phyloP scores from a whole-genome alignment of 1,140 invertebrate genomes.

The Drosophila pseudoobscura region DNA sequence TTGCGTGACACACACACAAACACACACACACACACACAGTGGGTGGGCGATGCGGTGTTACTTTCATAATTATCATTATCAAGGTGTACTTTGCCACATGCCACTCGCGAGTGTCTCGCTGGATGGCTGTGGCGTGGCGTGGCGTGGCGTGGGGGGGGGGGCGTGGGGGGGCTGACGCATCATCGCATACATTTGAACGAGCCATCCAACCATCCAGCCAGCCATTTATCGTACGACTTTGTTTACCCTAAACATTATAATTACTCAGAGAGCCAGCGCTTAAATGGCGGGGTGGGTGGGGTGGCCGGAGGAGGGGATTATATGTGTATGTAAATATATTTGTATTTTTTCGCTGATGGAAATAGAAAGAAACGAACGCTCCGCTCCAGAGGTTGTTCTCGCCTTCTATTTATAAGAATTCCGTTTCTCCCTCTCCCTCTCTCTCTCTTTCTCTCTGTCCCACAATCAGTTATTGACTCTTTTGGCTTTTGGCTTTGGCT shows the following conservation, averaged over 20 bases:
- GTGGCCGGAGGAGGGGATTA: neutral
- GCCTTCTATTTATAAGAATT: conserved; percentile 58
- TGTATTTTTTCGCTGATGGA: neutral
- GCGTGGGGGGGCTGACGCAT: conserved; percentile 48
- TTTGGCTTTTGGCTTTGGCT: conserved; percentile 4
- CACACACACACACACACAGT: conserved; percentile 3
- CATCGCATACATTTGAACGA: neutral
- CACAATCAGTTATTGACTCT: conserved; percentile 77
- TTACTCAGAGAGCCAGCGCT: conserved; percentile 4
- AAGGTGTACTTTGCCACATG: conserved; percentile 12
- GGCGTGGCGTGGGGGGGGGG: conserved; percentile 7
- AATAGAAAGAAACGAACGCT: conserved; percentile 8
- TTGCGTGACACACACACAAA: conserved; percentile 47
- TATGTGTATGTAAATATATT: neutral
- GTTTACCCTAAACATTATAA: conserved; percentile 27
- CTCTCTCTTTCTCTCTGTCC: conserved; percentile 6
- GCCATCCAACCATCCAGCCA: neutral
- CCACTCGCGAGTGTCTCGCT: neutral
- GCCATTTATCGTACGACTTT: conserved; percentile 39
- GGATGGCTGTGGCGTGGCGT: neutral
- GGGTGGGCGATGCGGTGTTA: conserved; percentile 19
- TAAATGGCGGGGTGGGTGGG: no score
- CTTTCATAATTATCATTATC: conserved; percentile 62
- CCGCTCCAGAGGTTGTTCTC: conserved; percentile 20
- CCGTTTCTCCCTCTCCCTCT: conserved; percentile 7